Percentiles rank a stretch among this genome's conserved stretches.
These are phyloP conservation scores for Hofmannophila pseudospretella DNA, from an alignment of 2,888 invertebrate species.

Conservation along the genomic window DNA sequence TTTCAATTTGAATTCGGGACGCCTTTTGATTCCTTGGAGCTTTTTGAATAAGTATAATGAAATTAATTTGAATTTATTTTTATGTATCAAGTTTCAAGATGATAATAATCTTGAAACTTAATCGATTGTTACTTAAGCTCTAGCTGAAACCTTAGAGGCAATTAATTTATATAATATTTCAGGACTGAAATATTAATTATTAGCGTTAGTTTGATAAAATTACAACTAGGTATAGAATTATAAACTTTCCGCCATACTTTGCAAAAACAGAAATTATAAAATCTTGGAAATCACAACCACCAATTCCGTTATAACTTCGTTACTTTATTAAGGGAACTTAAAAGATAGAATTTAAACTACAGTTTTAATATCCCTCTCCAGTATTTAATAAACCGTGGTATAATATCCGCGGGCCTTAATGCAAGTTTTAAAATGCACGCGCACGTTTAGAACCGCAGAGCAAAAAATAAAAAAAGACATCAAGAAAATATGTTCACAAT, in stretches of 20 bases:
- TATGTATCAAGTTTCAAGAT: no score
- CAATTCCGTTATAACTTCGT: not conserved
- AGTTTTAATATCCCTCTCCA: slow-evolving; percentile 1
- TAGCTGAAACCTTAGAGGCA: no score
- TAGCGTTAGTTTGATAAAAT: no score
- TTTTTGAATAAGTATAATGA: no score
- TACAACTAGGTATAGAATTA: not conserved
- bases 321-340: not conserved
- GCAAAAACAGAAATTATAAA: not conserved
- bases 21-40: no score
- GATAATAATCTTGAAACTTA: no score
- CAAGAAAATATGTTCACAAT: slow-evolving; percentile 10
- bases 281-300: not conserved
- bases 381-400: not conserved
- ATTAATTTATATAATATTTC: no score
- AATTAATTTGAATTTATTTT: no score
- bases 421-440: slow-evolving; percentile 21
- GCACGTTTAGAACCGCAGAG: slow-evolving; percentile 17
- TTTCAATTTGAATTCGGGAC: no score
- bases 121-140: no score
- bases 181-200: no score
- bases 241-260: not conserved
- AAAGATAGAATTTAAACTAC: slow-evolving; percentile 4
- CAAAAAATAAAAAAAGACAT: slow-evolving; percentile 3
- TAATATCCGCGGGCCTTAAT: slow-evolving; percentile 18